Percentiles rank a stretch among this genome's conserved stretches.
Evolutionary conservation across 2,113 vertebrate species (phyloP).

Genomic region (Eulemur rufifrons): DNA sequence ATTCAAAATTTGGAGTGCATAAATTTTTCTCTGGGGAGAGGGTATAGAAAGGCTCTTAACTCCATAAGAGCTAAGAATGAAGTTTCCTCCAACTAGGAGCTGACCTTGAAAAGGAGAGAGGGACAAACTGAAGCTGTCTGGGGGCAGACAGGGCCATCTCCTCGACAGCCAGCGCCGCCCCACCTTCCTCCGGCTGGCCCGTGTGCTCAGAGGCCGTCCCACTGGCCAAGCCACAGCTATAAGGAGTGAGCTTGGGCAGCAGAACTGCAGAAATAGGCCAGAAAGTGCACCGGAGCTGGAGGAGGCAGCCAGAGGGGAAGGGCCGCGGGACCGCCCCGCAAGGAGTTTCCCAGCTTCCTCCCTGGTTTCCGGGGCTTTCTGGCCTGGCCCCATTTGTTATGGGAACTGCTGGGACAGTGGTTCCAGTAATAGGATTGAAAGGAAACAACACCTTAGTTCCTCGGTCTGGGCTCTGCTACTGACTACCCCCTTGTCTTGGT

Average conservation of each 20-base stretch:
- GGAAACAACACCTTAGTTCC: not conserved
- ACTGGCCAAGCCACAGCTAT: not conserved
- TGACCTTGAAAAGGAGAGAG: not conserved
- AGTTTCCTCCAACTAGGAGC: not conserved
- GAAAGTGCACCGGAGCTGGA: not conserved
- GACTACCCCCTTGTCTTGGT: not conserved
- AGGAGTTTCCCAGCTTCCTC: not conserved
- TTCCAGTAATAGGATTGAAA: not conserved
- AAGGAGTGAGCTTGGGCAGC: not conserved
- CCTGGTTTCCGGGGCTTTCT: not conserved
- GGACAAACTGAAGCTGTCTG: not conserved
- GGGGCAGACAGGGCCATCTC: not conserved
- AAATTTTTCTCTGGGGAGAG: not conserved
- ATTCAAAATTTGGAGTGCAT: not conserved
- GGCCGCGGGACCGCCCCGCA: fast-evolving
- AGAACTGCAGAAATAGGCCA: not conserved
- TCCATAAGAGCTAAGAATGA: not conserved
- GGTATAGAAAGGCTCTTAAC: not conserved
- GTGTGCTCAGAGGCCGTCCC: not conserved
- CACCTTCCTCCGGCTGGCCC: not conserved
- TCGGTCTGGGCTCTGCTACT: not conserved
- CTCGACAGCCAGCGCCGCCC: no score
- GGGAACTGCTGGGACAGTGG: not conserved
- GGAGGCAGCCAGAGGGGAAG: not conserved
- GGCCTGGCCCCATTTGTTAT: not conserved